These are phyloP conservation scores for Drosophila meridiana DNA, from an alignment of 2,888 invertebrate species.

Conservation along the genomic window DNA sequence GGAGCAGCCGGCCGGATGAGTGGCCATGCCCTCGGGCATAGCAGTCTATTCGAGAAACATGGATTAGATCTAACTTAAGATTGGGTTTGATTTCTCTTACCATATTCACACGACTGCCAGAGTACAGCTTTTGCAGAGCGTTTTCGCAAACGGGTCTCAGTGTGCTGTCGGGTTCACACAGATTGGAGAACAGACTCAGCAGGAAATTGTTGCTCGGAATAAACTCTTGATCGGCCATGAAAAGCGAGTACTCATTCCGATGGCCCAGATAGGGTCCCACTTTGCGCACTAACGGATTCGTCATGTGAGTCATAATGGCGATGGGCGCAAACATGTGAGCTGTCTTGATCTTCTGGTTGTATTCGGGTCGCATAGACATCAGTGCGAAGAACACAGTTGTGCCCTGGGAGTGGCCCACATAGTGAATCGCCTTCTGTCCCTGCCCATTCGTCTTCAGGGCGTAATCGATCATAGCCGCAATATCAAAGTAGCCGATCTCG, in stretches of 20 bases:
- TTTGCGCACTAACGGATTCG: conserved; percentile 82
- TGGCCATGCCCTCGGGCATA: conserved; percentile 49
- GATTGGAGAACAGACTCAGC: conserved; percentile 84
- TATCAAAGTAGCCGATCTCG: conserved; percentile 90
- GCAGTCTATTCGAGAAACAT: conserved; percentile 53
- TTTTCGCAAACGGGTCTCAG: conserved; percentile 86
- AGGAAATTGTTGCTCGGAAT: conserved; percentile 86
- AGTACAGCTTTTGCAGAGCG: conserved; percentile 86
- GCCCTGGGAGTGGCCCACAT: conserved; percentile 83
- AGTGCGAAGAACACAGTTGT: conserved; percentile 74
- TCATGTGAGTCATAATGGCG: conserved; percentile 86
- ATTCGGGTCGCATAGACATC: conserved; percentile 74
- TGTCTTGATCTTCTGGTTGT: conserved; percentile 78
- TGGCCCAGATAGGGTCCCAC: conserved; percentile 83
- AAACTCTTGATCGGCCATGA: conserved; percentile 86
- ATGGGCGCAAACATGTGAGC: conserved; percentile 82
- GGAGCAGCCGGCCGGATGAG: conserved; percentile 78
- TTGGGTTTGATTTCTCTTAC: conserved; percentile 29
- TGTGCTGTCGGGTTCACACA: conserved; percentile 82
- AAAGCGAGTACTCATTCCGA: conserved; percentile 48
- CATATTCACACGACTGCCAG: conserved; percentile 69
- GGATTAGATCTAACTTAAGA: background rate
- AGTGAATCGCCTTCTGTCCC: conserved; percentile 71
- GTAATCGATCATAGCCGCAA: conserved; percentile 75
- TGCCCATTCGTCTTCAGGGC: conserved; percentile 65